Evolutionary conservation across 2,113 vertebrate genomes (phyloP), one percentile per base, ranked within the genome.

Genomic region (Takifugu flavidus): DNA sequence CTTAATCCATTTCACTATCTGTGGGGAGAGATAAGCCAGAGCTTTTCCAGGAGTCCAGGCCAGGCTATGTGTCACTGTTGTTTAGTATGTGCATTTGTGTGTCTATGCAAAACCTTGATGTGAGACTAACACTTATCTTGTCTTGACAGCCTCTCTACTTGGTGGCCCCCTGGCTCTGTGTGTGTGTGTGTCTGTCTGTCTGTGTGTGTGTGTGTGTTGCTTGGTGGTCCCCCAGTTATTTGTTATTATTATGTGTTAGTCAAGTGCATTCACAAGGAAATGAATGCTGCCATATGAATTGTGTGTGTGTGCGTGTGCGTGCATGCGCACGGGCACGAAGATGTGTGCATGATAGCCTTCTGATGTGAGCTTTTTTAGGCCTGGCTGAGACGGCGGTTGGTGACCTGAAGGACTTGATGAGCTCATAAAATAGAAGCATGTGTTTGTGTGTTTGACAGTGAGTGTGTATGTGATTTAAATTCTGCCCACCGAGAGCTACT

Each of bases 341-440:
- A 20, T 20, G 20, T 20, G 20, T 20, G 84, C 81, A 87, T 84
- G 77, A 75, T 83, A 75, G 73, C 77, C 75, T 80, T 86, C 83
- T 85, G 82, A 89, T 87, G 87, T 67, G 47, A 50, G 69, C 67
- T 76, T 87, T 85, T 87, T 88, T 82, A 89, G 87, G 81, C 83
- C 82, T 78, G 83, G 78, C 83, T 72, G 83, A 72, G 82, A 81
- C 75, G 76, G 83, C 65, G 59, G 83, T 86, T 89, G 87, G 84
- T 90, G 91, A 91, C 86, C 87, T 76, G 79, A 80, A 77, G 89
- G 89, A 86, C 88, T 88, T 88, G 87, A 88, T 87, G 88, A 89
- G 84, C 88, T 90, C 88, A 88, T 89, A 87, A 91, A 87, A 87
- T 73, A 86, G 75, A 65, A 75, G 75, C 13, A 45, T 83, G 63